Conservation (phyloP, 2,113 vertebrate genomes). For the Entelurus aequoreus region DNA sequence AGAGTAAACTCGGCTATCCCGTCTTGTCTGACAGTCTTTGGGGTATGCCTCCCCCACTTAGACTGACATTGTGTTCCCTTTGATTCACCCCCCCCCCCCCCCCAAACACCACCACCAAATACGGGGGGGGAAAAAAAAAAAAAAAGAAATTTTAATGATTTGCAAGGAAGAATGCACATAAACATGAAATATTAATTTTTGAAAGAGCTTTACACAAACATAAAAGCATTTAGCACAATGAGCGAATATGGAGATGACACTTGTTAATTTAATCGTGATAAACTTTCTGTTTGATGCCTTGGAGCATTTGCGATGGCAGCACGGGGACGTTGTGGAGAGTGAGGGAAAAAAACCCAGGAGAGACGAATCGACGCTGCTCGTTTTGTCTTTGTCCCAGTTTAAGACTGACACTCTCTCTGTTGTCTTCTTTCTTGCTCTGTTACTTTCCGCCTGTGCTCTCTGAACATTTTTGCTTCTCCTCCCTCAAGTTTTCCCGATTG, state of each 20-base stretch:
- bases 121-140: conserved; percentile 1
- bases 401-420: conserved; percentile 46
- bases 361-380: conserved; percentile 48
- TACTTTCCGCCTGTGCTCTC: conserved; percentile 33
- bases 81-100: conserved; percentile 48
- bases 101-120: background rate
- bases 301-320: conserved; percentile 59
- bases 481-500: conserved; percentile 39
- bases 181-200: conserved; percentile 76
- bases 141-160: conserved; percentile 66
- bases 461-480: conserved; percentile 51
- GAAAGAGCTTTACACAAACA: conserved; percentile 71
- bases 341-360: conserved; percentile 45
- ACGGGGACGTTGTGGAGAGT: conserved; percentile 57
- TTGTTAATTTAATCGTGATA: conserved; percentile 72
- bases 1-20: conserved; percentile 54
- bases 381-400: conserved; percentile 71
- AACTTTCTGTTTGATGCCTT: conserved; percentile 71
- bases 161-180: conserved; percentile 57
- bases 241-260: conserved; percentile 70
- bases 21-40: conserved; percentile 60
- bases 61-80: conserved; percentile 68
- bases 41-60: conserved; percentile 62
- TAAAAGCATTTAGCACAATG: conserved; percentile 70
- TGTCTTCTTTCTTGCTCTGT: conserved; percentile 19